Percentiles rank a stretch among this genome's conserved stretches.
Conservation (phyloP, 2,113 vertebrate genomes). For the Spheniscus mendiculus region DNA sequence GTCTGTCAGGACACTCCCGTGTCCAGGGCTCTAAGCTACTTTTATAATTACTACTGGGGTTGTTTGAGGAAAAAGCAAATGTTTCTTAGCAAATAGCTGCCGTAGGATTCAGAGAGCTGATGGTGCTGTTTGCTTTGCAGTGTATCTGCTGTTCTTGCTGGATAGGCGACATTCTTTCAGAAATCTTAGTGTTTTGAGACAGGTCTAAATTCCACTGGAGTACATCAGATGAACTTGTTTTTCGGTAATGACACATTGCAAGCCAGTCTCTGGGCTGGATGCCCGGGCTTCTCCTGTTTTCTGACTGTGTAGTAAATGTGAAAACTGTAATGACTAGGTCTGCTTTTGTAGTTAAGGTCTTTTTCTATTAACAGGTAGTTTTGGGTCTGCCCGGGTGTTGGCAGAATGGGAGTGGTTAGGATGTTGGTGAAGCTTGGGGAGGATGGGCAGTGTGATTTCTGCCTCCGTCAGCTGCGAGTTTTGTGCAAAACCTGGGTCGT, state of each 20-base stretch:
- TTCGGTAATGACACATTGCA: neutral
- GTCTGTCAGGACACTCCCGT: neutral
- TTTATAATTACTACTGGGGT: neutral
- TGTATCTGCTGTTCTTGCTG: neutral
- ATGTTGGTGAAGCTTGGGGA: neutral
- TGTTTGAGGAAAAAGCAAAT: neutral
- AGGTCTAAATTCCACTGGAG: neutral
- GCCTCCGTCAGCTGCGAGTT: neutral
- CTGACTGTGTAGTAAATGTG: accelerated
- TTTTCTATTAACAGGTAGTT: neutral
- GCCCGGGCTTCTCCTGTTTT: neutral
- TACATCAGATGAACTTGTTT: neutral
- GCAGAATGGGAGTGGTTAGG: neutral
- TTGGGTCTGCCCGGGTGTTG: neutral
- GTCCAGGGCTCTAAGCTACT: neutral
- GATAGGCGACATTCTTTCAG: neutral
- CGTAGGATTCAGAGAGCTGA: neutral
- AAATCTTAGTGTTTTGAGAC: neutral
- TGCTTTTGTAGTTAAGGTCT: neutral
- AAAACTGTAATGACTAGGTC: neutral
- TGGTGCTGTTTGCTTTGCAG: neutral
- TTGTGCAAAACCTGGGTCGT: neutral
- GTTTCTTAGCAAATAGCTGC: neutral
- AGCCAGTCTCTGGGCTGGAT: neutral
- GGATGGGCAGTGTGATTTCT: neutral